A percentile compares a stretch with the other conserved stretches of the same genome.
Evolutionary conservation across 2,113 vertebrate species (phyloP).

Genomic region (Ploceus nigricollis): DNA sequence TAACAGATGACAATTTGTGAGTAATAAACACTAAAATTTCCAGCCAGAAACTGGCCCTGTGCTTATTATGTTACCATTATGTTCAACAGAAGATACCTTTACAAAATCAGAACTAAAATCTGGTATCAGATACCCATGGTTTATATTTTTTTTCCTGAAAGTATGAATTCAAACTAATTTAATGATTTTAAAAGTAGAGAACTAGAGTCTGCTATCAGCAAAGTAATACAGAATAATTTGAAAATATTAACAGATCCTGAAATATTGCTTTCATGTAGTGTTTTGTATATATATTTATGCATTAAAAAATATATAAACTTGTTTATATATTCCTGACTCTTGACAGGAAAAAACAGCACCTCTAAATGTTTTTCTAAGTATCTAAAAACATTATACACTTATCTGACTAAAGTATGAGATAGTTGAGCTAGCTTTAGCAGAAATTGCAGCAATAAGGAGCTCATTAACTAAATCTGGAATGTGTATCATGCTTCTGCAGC

Average conservation of each 20-base stretch:
- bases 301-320: background rate
- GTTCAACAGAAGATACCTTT: background rate
- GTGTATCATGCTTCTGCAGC: background rate
- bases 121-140: background rate
- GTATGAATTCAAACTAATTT: background rate
- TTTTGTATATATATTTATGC: background rate
- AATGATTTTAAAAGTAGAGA: background rate
- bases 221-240: background rate
- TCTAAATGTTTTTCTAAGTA: background rate
- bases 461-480: background rate
- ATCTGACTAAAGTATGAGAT: background rate
- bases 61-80: background rate
- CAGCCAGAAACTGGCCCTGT: background rate
- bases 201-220: background rate
- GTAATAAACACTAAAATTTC: background rate
- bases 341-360: background rate
- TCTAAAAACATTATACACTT: background rate
- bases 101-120: background rate
- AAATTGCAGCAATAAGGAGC: background rate
- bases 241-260: background rate
- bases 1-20: background rate
- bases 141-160: background rate
- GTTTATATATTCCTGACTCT: background rate
- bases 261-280: background rate
- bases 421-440: background rate